phyloP scores from a whole-genome alignment of 2,113 vertebrate species.

The Buteo buteo region DNA sequence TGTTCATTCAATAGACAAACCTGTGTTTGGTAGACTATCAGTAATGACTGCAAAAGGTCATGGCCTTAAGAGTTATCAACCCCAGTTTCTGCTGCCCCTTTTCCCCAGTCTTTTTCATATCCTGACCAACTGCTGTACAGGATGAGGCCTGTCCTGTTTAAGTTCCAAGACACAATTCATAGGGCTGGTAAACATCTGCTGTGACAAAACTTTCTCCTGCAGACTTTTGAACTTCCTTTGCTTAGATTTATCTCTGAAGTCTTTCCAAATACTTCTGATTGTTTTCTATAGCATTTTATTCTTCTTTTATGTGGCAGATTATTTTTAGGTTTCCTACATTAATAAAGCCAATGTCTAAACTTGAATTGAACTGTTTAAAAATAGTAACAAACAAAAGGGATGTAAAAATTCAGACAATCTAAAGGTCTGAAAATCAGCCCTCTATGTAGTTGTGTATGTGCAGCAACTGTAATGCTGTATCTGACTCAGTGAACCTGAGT shows the following conservation, averaged over 20 bases:
- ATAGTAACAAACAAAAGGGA: background rate
- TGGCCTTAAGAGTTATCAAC: background rate
- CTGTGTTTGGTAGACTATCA: background rate
- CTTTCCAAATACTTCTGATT: background rate
- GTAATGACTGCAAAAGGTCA: background rate
- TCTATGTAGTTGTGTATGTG: background rate
- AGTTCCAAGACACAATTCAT: background rate
- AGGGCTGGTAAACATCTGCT: background rate
- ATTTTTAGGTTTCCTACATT: background rate
- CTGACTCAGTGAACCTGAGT: background rate
- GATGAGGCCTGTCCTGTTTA: background rate
- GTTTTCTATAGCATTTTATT: background rate
- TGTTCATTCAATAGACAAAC: background rate
- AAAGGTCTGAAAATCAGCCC: background rate
- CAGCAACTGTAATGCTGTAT: background rate
- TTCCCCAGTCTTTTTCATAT: background rate
- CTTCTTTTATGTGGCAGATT: background rate
- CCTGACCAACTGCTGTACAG: background rate
- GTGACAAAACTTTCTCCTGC: background rate
- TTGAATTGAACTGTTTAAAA: background rate
- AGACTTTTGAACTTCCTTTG: background rate
- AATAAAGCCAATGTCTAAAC: background rate
- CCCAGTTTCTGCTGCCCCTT: background rate
- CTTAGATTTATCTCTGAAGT: background rate
- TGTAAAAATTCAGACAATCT: background rate